Evolutionary conservation across 2,888 invertebrate species (phyloP).

Genomic region (Eupithecia inturbata): DNA sequence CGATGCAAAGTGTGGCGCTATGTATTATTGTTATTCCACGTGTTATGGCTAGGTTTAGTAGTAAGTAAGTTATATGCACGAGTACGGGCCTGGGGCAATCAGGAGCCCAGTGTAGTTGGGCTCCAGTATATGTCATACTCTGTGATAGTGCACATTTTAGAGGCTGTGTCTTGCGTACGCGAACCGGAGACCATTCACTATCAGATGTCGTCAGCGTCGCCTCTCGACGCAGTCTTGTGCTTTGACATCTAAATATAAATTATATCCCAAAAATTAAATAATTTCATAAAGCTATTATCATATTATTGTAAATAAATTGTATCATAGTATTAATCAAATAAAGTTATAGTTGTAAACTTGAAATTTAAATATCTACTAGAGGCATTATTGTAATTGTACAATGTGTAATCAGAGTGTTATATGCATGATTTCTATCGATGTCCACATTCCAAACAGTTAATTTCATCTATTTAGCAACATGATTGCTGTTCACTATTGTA

Average conservation of each 20-base stretch:
- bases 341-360: slow-evolving; percentile 68
- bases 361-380: slow-evolving; percentile 62
- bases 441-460: slow-evolving; percentile 78
- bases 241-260: slow-evolving; percentile 73
- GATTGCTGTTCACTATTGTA: slow-evolving; percentile 31
- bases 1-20: slow-evolving; percentile 72
- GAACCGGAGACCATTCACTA: slow-evolving; percentile 49
- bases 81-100: slow-evolving; percentile 84
- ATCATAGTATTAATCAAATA: slow-evolving; percentile 70
- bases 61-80: slow-evolving; percentile 77
- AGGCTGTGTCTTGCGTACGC: slow-evolving; percentile 62
- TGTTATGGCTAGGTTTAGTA: slow-evolving; percentile 78
- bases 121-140: slow-evolving; percentile 83
- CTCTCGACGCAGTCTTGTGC: slow-evolving; percentile 71
- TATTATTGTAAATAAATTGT: slow-evolving; percentile 79
- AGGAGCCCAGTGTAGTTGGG: slow-evolving; percentile 65
- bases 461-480: slow-evolving; percentile 42
- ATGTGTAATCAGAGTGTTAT: slow-evolving; percentile 66
- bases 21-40: slow-evolving; percentile 79
- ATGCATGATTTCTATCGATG: slow-evolving; percentile 79
- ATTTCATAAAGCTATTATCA: slow-evolving; percentile 78
- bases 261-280: slow-evolving; percentile 84
- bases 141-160: slow-evolving; percentile 80
- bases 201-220: slow-evolving; percentile 47
- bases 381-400: slow-evolving; percentile 49